Evolutionary conservation across 2,113 vertebrate species (phyloP).

Genomic region (Pelodiscus sinensis): DNA sequence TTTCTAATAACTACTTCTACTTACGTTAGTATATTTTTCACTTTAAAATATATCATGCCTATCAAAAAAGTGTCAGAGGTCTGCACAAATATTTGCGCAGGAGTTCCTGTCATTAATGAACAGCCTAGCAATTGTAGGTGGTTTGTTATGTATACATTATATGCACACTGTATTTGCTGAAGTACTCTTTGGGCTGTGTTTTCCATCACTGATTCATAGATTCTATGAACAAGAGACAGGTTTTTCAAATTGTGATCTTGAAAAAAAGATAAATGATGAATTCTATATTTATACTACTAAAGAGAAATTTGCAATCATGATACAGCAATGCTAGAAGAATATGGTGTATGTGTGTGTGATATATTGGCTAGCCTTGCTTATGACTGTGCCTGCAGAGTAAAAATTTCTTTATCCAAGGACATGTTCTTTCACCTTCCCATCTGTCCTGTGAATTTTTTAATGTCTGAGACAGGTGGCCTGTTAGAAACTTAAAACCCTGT

Average conservation of each 20-base stretch:
- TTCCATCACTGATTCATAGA: constrained; percentile 45
- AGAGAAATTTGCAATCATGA: constrained; percentile 64
- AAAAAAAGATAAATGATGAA: constrained; percentile 64
- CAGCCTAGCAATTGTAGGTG: background rate
- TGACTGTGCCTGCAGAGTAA: constrained; percentile 75
- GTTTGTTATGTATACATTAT: constrained; percentile 19
- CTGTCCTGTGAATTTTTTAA: constrained; percentile 89
- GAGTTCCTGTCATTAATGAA: constrained; percentile 31
- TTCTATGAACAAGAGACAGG: constrained; percentile 57
- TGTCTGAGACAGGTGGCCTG: constrained; percentile 90
- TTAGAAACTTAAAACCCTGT: constrained; percentile 86
- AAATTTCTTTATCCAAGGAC: constrained; percentile 89
- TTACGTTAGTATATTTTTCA: constrained; percentile 16
- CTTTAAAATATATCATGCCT: constrained; percentile 48
- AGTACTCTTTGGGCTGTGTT: constrained; percentile 41
- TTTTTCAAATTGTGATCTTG: constrained; percentile 37
- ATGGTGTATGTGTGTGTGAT: constrained; percentile 51
- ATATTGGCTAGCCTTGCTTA: constrained; percentile 73
- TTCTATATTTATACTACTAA: constrained; percentile 70
- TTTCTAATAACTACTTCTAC: constrained; percentile 15
- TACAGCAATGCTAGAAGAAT: constrained; percentile 64
- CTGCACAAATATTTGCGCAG: constrained; percentile 49
- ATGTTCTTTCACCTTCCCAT: constrained; percentile 90
- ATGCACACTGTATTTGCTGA: constrained; percentile 3
- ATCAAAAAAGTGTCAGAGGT: constrained; percentile 52